phyloP scores from a whole-genome alignment of 2,113 vertebrate genomes.

The Amblyopsis rosae region DNA sequence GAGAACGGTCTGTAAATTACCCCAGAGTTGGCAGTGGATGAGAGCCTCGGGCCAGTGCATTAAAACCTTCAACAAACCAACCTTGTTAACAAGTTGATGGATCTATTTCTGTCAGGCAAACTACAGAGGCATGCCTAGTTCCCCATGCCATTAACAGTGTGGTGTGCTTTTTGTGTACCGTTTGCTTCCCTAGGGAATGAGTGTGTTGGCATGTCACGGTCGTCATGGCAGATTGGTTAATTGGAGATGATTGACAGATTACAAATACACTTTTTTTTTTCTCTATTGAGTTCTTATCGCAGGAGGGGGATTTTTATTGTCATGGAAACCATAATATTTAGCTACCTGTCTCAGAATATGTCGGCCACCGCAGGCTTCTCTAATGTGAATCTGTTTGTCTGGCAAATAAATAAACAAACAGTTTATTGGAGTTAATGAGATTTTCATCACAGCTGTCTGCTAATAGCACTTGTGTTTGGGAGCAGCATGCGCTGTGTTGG shows the following conservation, averaged over 20 bases:
- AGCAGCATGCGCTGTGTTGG: slow-evolving; percentile 36
- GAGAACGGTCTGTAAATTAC: slow-evolving; percentile 29
- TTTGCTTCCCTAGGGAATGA: background rate
- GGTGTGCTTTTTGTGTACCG: background rate
- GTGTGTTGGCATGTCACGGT: background rate
- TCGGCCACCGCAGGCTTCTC: slow-evolving; percentile 23
- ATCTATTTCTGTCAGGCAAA: slow-evolving; percentile 24
- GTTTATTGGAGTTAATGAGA: slow-evolving; percentile 69
- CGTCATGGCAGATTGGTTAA: slow-evolving; percentile 31
- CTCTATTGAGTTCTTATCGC: background rate
- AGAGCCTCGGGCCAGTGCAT: slow-evolving; percentile 17
- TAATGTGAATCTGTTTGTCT: slow-evolving; percentile 38
- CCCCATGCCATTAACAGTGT: background rate
- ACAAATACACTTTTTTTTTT: too few species aligned
- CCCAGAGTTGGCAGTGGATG: slow-evolving; percentile 3
- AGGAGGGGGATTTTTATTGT: slow-evolving; percentile 35
- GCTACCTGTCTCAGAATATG: slow-evolving; percentile 21
- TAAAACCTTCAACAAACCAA: slow-evolving; percentile 30
- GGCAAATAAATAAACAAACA: too few species aligned
- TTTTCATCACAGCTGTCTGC: slow-evolving; percentile 61
- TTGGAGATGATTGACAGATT: slow-evolving; percentile 36
- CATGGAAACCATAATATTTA: slow-evolving; percentile 9
- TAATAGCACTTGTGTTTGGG: slow-evolving; percentile 52
- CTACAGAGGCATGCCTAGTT: background rate
- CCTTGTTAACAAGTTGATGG: slow-evolving; percentile 55